Evolutionary conservation across 2,113 vertebrate genomes (phyloP), one percentile per base, ranked within the genome.

Genomic region (Bubo scandiacus): DNA sequence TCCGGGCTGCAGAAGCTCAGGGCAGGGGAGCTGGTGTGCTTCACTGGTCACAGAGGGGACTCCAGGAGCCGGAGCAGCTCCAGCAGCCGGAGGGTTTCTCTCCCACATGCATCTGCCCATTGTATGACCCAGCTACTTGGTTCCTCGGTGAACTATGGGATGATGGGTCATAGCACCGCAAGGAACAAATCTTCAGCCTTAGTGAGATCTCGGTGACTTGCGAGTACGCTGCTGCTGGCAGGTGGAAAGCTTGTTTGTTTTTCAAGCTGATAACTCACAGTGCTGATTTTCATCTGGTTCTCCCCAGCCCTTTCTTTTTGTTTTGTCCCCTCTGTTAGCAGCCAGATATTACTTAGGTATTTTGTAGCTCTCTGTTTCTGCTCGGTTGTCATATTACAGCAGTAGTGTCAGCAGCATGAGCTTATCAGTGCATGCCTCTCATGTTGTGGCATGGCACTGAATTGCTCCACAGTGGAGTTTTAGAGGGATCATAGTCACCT

Each of bases 41-140:
- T 94, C 96, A 89, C 19, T 95, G 91, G 92, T 97, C 96, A 96
- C 95, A 96, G 96, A 92, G 89, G 96, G 95, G 91, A 77, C 81
- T 94, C 95, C 1, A 0, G 80, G 57, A 94, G 89, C 89, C 4
- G 3, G 82, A 78, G 91, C 91, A 75, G 91, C 91, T 67, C 83
- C 5, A 19, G 91, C 92, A 91, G 95, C 96, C 62, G 4, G 62
- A 95, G 94, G 92, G 58, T 42, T 95, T 88, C 91, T 91, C 91
- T 95, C 94, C 96, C 66, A 75, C 23, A 0, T 91, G 84, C 91
- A 80, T 96, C 83, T 96, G 96, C 94, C 94, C 86, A 95, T 55
- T 0, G 70, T 66, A 79, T 96, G 96, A 96, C 95, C 97, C 94
- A 94, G 86, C 95, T 89, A 8, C 95, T 91, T 95, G 95, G 91